Conservation (phyloP, 2,888 invertebrate genomes). For the Petrolisthes cinctipes region DNA sequence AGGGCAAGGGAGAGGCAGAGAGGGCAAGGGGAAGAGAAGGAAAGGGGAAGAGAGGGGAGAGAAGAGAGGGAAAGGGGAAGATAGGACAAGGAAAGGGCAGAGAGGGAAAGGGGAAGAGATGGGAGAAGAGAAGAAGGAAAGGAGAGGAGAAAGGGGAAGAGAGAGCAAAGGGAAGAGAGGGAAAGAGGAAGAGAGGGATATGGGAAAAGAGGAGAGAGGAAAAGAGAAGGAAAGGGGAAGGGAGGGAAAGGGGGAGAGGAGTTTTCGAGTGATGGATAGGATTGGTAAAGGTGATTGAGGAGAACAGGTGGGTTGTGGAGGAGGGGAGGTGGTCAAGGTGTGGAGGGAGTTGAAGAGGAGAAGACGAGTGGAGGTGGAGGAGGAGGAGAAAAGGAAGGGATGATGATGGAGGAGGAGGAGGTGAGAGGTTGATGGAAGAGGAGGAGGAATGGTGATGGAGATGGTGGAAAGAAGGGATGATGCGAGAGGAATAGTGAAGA, state of each 20-base stretch:
- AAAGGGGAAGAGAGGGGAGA: not conserved
- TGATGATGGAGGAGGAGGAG: too few species aligned
- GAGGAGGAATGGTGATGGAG: too few species aligned
- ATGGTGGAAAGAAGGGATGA: too few species aligned
- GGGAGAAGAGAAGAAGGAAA: not conserved
- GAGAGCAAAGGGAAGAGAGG: not conserved
- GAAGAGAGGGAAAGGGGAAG: not conserved
- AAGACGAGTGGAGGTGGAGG: too few species aligned
- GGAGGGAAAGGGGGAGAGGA: not conserved
- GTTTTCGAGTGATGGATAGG: too few species aligned
- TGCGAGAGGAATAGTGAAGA: too few species aligned
- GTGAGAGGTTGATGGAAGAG: too few species aligned
- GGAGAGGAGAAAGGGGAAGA: not conserved
- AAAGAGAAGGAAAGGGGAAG: not conserved
- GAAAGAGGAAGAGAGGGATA: not conserved
- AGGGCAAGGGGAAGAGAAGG: not conserved
- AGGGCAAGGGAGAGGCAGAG: not conserved
- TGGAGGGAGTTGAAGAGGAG: too few species aligned
- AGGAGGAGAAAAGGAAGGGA: too few species aligned
- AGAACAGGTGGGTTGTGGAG: not conserved
- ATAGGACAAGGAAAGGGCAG: not conserved
- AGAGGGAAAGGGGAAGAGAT: not conserved
- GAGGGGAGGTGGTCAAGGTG: not conserved
- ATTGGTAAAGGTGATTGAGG: not conserved
- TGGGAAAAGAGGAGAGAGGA: not conserved